Percentiles rank a stretch among this genome's conserved stretches.
Conservation (phyloP, 2,888 invertebrate genomes). For the Steinernema scapterisci region DNA sequence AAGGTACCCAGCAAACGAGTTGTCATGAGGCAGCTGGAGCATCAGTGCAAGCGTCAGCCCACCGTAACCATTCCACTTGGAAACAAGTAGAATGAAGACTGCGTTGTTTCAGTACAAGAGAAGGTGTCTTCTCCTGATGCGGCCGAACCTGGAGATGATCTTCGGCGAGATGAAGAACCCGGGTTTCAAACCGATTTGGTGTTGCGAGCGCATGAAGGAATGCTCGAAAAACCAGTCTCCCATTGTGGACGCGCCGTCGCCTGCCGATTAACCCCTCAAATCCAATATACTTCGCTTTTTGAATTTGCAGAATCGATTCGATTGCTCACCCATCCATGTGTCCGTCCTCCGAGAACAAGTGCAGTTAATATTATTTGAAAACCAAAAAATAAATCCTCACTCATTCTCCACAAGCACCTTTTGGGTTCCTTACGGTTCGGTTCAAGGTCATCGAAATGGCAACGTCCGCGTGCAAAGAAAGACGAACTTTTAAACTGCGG, state of each 20-base stretch:
- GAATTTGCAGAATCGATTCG: neutral
- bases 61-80: neutral
- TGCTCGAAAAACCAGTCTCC: slow-evolving; percentile 28
- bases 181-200: slow-evolving; percentile 24
- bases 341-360: neutral
- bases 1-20: slow-evolving; percentile 28
- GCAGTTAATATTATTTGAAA: neutral
- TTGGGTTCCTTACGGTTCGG: neutral
- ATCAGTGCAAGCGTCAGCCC: slow-evolving; percentile 23
- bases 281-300: neutral
- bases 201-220: slow-evolving; percentile 25
- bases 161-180: slow-evolving; percentile 13
- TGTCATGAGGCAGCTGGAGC: slow-evolving; percentile 17
- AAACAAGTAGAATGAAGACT: neutral
- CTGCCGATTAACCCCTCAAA: slow-evolving; percentile 10
- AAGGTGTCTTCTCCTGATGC: neutral
- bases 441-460: slow-evolving; percentile 3
- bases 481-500: neutral
- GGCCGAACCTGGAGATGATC: slow-evolving; percentile 20
- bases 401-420: no score
- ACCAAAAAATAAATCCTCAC: neutral
- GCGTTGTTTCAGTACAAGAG: slow-evolving; percentile 5
- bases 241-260: slow-evolving; percentile 6
- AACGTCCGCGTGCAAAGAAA: neutral
- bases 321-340: neutral